These are phyloP conservation scores for Thalassoma bifasciatum DNA, from an alignment of 2,113 vertebrate species.

Conservation along the genomic window DNA sequence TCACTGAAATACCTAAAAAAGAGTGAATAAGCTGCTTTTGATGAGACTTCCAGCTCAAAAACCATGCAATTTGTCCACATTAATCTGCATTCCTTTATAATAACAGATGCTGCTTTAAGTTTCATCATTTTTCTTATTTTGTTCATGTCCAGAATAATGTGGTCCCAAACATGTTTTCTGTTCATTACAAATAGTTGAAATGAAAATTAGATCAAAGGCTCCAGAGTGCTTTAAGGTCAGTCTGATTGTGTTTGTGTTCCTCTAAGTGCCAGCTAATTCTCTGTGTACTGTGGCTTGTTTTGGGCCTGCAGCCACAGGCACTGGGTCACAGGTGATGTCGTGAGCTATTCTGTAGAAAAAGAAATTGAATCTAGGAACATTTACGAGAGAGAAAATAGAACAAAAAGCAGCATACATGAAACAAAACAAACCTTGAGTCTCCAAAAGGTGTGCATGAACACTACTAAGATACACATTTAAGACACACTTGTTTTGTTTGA, in stretches of 20 bases:
- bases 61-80: neutral
- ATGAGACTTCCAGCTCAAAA: neutral
- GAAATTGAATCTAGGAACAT: slow-evolving; percentile 3
- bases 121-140: neutral
- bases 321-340: slow-evolving; percentile 9
- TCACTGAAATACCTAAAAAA: too few relatives aligned
- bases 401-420: neutral
- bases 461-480: neutral
- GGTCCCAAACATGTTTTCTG: neutral
- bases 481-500: too few relatives aligned
- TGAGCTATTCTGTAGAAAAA: neutral
- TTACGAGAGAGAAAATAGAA: slow-evolving; percentile 10
- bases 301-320: neutral
- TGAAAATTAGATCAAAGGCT: neutral
- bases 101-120: neutral
- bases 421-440: slow-evolving; percentile 17
- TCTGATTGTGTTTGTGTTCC: neutral
- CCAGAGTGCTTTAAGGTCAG: neutral
- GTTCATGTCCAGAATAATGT: neutral
- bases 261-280: neutral
- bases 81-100: neutral
- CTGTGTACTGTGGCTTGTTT: neutral
- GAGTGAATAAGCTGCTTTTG: neutral
- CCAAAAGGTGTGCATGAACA: neutral
- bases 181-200: neutral